Evolutionary conservation across 2,113 vertebrate genomes (phyloP).

Genomic region (Xiphophorus hellerii): DNA sequence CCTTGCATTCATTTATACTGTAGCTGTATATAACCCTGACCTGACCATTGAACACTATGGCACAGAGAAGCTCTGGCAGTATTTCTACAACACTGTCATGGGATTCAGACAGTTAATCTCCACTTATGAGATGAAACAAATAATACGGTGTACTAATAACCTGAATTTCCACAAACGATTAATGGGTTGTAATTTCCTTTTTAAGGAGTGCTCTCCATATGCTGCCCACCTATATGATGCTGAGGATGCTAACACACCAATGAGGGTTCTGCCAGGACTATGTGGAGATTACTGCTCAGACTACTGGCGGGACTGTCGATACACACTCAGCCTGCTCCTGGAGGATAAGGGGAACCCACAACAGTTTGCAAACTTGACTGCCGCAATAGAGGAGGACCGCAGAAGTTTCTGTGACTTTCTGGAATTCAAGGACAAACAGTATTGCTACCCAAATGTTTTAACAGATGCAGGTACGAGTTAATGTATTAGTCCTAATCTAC

Average conservation of each 20-base stretch:
- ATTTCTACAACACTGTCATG: slow-evolving; percentile 17
- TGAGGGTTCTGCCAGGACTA: slow-evolving; percentile 81
- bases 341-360: slow-evolving; percentile 47
- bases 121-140: slow-evolving; percentile 15
- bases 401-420: slow-evolving; percentile 78
- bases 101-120: slow-evolving; percentile 21
- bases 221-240: slow-evolving; percentile 85
- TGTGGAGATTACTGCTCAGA: slow-evolving; percentile 79
- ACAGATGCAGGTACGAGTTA: slow-evolving; percentile 60
- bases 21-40: slow-evolving; percentile 63
- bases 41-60: slow-evolving; percentile 38
- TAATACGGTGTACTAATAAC: not conserved
- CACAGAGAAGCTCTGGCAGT: slow-evolving; percentile 10
- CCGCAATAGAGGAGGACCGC: slow-evolving; percentile 74
- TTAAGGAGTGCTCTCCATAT: slow-evolving; percentile 85
- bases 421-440: slow-evolving; percentile 82
- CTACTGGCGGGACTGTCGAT: slow-evolving; percentile 82
- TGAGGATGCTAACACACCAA: slow-evolving; percentile 83
- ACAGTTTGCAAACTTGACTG: slow-evolving; percentile 59
- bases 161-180: not conserved
- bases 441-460: slow-evolving; percentile 84
- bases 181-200: not conserved
- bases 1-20: slow-evolving; percentile 64
- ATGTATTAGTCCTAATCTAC: not conserved
- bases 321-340: slow-evolving; percentile 78